Percentiles rank a stretch among this genome's conserved stretches.
Evolutionary conservation across 2,797 vertebrate species (phyloP).

Genomic region (Arnoldichthys spilopterus): DNA sequence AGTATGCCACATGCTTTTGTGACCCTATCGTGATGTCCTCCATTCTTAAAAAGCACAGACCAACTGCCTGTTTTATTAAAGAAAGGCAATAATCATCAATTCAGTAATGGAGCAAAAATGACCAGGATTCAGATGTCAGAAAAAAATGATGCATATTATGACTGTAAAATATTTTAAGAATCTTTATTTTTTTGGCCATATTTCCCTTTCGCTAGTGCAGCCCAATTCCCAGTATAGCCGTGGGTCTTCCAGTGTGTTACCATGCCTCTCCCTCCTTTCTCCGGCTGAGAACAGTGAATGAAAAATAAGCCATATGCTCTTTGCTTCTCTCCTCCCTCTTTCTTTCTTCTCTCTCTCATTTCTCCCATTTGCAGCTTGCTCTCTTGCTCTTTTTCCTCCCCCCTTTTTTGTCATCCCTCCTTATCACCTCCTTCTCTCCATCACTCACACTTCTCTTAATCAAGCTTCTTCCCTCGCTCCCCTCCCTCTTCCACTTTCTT

Average conservation of each 20-base stretch:
- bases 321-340: neutral
- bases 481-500: neutral
- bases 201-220: no score
- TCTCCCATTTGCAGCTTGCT: neutral
- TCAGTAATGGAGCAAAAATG: no score
- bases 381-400: neutral
- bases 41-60: no score
- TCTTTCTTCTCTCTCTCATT: neutral
- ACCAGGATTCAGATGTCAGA: no score
- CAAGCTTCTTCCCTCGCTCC: constrained; percentile 55
- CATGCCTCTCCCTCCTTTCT: constrained; percentile 7
- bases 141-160: no score
- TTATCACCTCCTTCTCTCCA: constrained; percentile 32
- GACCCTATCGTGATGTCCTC: no score
- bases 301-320: neutral
- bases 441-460: constrained; percentile 22
- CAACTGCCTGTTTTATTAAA: no score
- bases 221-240: constrained; percentile 34
- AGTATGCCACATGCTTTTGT: no score
- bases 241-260: constrained; percentile 33
- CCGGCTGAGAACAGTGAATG: constrained; percentile 1
- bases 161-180: no score
- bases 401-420: constrained; percentile 8
- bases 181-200: no score
- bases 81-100: no score